Evolutionary conservation across 2,797 vertebrate genomes (phyloP).

Genomic region (Myiotriccus ornatus): DNA sequence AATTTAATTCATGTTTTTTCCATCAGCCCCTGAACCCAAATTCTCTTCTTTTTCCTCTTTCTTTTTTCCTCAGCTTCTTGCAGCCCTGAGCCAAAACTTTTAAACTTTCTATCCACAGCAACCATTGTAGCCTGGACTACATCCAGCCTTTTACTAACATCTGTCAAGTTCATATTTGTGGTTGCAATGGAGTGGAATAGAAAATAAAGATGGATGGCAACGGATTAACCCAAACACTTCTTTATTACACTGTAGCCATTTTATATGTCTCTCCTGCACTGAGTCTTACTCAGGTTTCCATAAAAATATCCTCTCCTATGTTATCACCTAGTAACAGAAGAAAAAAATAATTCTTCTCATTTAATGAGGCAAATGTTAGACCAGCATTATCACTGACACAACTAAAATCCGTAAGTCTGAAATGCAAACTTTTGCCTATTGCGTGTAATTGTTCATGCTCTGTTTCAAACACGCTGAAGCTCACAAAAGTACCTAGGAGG

Average conservation of each 20-base stretch:
- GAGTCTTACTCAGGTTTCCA: conserved; percentile 7
- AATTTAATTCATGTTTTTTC: neutral
- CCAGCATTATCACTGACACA: neutral
- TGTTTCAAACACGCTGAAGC: neutral
- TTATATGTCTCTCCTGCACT: conserved; percentile 14
- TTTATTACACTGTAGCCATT: conserved; percentile 29
- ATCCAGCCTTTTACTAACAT: conserved; percentile 59
- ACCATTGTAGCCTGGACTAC: conserved; percentile 30
- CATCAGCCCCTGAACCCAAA: conserved; percentile 13
- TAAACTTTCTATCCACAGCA: conserved; percentile 38
- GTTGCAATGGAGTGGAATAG: conserved; percentile 41
- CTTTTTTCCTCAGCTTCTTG: neutral
- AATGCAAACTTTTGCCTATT: neutral
- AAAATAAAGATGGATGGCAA: conserved; percentile 65
- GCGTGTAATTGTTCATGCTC: neutral
- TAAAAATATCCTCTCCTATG: neutral
- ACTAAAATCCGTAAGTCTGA: neutral
- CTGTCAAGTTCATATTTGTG: conserved; percentile 66
- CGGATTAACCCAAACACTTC: conserved; percentile 62
- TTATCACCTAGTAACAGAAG: neutral
- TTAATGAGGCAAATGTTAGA: neutral
- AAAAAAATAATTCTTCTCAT: conserved; percentile 28
- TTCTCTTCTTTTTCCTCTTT: neutral
- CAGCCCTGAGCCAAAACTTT: conserved; percentile 43
- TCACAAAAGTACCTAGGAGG: neutral